Conservation (phyloP, 2,113 vertebrate genomes). For the Pao palembangensis region DNA sequence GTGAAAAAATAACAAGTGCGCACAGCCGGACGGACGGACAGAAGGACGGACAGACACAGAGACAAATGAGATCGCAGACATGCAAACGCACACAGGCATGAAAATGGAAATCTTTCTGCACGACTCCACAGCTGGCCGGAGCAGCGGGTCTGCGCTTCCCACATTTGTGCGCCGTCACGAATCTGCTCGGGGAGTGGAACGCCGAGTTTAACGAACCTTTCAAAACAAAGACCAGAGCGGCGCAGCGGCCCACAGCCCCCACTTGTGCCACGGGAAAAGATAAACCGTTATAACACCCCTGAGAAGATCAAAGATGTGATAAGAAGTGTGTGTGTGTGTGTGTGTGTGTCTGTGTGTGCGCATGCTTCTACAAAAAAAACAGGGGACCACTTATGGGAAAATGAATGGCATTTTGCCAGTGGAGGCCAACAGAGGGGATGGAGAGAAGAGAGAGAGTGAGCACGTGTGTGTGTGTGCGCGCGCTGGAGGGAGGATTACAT, state of each 20-base stretch:
- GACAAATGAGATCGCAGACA: conserved; percentile 28
- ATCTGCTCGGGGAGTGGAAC: conserved; percentile 45
- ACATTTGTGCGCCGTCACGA: conserved; percentile 39
- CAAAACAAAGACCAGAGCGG: conserved; percentile 60
- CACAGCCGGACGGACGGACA: conserved; percentile 5
- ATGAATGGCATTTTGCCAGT: conserved; percentile 53
- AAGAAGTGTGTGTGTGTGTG: conserved; percentile 12
- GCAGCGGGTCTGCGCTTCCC: conserved; percentile 31
- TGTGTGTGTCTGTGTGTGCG: conserved; percentile 21
- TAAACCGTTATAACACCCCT: conserved; percentile 60
- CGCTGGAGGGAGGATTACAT: conserved; percentile 24
- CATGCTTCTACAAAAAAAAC: conserved; percentile 23
- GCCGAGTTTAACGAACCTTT: conserved; percentile 47
- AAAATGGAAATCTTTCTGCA: conserved; percentile 27
- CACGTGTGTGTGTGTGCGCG: conserved; percentile 11
- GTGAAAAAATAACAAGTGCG: too few relatives aligned
- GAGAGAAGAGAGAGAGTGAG: conserved; percentile 18
- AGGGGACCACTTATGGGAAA: conserved; percentile 53
- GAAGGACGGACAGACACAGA: conserved; percentile 13
- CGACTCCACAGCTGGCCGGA: conserved; percentile 39
- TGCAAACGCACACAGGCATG: conserved; percentile 10
- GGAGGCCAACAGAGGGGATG: conserved; percentile 57
- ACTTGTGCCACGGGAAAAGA: conserved; percentile 38
- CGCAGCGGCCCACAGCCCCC: conserved; percentile 31
- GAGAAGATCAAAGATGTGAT: conserved; percentile 58